Conservation (phyloP, 2,888 invertebrate genomes). For the Helleia helle region DNA sequence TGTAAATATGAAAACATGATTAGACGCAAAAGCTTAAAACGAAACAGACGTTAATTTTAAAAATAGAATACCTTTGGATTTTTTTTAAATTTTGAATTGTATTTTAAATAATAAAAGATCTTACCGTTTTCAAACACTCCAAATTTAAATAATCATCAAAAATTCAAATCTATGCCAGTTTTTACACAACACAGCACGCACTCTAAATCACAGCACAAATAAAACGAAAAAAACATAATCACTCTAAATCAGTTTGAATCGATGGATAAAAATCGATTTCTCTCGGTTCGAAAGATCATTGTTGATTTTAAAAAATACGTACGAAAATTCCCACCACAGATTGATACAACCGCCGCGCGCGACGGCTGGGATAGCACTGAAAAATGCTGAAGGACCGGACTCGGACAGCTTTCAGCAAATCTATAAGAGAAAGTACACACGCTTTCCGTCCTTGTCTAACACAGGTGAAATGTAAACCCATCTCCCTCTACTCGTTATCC, state of each 20-base stretch:
- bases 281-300: slow-evolving; percentile 3
- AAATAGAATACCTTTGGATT: neutral
- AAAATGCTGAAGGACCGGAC: slow-evolving; percentile 26
- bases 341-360: slow-evolving; percentile 21
- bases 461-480: slow-evolving; percentile 7
- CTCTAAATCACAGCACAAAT: slow-evolving; percentile 1
- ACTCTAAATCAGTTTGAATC: neutral
- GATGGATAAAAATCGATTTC: neutral
- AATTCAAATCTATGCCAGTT: slow-evolving; percentile 1
- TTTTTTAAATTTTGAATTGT: neutral
- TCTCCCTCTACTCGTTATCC: slow-evolving; percentile 36
- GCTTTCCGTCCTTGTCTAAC: slow-evolving; percentile 32
- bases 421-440: slow-evolving; percentile 61
- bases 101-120: no score
- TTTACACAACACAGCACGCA: slow-evolving; percentile 1
- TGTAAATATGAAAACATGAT: no score
- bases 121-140: neutral
- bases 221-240: neutral
- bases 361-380: slow-evolving; percentile 26
- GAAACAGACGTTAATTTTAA: neutral
- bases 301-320: slow-evolving; percentile 15
- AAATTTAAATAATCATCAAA: neutral
- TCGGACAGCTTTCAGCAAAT: slow-evolving; percentile 57
- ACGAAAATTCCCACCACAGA: slow-evolving; percentile 26
- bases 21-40: neutral